Conservation (phyloP, 2,113 vertebrate species). For the Nasalis larvatus region DNA sequence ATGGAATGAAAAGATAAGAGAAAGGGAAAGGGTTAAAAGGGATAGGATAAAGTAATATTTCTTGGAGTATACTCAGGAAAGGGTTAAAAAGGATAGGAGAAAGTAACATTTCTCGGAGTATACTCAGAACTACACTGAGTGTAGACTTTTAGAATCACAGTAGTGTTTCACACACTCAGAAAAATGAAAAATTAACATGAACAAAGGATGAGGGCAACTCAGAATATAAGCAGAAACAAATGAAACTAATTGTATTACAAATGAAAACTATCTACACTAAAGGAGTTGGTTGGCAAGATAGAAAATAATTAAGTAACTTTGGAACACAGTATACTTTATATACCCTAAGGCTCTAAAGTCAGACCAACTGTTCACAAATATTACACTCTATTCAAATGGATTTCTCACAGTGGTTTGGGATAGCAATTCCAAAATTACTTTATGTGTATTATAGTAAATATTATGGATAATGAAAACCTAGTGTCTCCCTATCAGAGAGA, state of each 20-base stretch:
- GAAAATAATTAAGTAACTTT: background rate
- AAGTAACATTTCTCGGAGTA: background rate
- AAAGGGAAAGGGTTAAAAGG: background rate
- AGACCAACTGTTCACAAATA: background rate
- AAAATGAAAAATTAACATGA: background rate
- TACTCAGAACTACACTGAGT: no score
- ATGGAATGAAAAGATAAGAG: background rate
- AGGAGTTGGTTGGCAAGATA: background rate
- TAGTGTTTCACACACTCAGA: background rate
- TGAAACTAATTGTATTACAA: background rate
- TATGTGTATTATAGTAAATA: background rate
- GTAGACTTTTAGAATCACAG: background rate
- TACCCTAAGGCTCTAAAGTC: background rate
- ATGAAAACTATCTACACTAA: background rate
- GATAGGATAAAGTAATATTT: background rate
- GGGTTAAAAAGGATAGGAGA: background rate
- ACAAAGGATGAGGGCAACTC: background rate
- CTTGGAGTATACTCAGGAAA: no score
- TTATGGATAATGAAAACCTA: background rate
- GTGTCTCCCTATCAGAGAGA: background rate
- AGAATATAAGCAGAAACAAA: background rate
- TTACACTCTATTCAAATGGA: background rate
- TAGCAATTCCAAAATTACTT: background rate
- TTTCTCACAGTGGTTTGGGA: background rate
- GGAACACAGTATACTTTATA: background rate